These are phyloP conservation scores for Girardia tigrina DNA, from an alignment of 2,888 invertebrate species.

Conservation along the genomic window DNA sequence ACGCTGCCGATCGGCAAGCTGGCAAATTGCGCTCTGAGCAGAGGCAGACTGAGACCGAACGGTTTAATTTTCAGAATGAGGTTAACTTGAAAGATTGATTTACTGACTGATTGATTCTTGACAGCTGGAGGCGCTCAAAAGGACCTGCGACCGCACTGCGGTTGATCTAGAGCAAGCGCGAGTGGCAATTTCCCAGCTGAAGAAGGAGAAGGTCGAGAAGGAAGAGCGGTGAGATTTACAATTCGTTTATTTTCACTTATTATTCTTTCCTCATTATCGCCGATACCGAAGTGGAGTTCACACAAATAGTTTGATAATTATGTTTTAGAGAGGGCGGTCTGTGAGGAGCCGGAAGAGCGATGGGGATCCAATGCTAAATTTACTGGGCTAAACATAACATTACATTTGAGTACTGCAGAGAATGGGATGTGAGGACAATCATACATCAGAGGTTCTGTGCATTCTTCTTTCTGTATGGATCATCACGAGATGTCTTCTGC, in stretches of 20 bases:
- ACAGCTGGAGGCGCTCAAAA: constrained; percentile 48
- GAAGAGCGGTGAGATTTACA: not conserved
- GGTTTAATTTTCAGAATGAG: constrained; percentile 48
- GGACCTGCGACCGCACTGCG: constrained; percentile 48
- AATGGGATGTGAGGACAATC: no score
- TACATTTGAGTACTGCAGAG: no score
- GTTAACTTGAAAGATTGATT: no score
- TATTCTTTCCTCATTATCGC: not conserved
- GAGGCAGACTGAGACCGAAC: constrained; percentile 45
- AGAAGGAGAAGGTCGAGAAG: constrained; percentile 38
- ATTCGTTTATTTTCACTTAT: not conserved
- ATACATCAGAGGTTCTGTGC: no score
- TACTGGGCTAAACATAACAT: no score
- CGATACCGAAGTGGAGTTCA: no score
- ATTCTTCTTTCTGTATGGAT: no score
- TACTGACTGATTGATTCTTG: not conserved
- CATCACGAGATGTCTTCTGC: no score
- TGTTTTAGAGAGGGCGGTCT: no score
- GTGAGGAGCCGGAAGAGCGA: no score
- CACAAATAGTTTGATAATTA: no score
- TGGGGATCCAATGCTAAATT: no score
- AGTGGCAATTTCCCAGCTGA: constrained; percentile 44
- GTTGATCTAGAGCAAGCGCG: constrained; percentile 47
- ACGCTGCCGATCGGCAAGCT: constrained; percentile 45
- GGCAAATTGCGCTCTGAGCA: constrained; percentile 43